Base-by-base conservation (phyloP, 1,140 invertebrate species). In the Zaprionus camerounensis region DNA sequence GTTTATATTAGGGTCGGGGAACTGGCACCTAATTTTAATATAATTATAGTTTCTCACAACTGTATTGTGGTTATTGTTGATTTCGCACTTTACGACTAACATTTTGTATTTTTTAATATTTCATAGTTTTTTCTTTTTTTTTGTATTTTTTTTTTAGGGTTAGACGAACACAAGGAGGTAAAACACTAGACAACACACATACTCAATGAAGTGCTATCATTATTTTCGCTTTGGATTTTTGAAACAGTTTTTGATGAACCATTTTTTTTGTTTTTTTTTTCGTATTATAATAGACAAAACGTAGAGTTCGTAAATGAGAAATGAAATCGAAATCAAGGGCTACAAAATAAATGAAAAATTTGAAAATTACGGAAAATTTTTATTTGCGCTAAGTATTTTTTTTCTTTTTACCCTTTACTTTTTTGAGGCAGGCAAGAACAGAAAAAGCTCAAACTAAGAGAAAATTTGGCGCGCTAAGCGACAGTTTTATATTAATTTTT, bases 181-280 rank as follows among this genome's bases (percentile, higher is more conserved):
- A 94, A 94, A 95, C 94, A 95, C 94, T 95, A 95, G 95, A 95
- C 95, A 95, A 95, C 94, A 95, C 95, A 95, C 94, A 95, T 84
- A 91, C 92, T 92, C 92, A 92, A 93, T 92, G 88, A 85, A 91
- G 91, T 92, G 90, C 88, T 92, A 92, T 93, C 90, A 92, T 92
- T 92, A 91, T 81, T 82, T 78, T 91, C 79, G 87, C 78, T 92
- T 85, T 85, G 76, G 84, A 86, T 90, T 72, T 80, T 80, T 49
- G 56, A 69, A 67, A 76, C 64, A 77, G 66, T 78, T 80, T 79
- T 66, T 61, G 36, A 44, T 76, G 46, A 51, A 51, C 46, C 46
- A 46, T 79, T 78, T 71, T 31, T 34, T 11, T 11, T 31, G 0
- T 82, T 0, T 71, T 79, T 65, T 59, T 67, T 76, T 76, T 76